phyloP scores from a whole-genome alignment of 2,113 vertebrate genomes.

The Sceloporus tristichus region DNA sequence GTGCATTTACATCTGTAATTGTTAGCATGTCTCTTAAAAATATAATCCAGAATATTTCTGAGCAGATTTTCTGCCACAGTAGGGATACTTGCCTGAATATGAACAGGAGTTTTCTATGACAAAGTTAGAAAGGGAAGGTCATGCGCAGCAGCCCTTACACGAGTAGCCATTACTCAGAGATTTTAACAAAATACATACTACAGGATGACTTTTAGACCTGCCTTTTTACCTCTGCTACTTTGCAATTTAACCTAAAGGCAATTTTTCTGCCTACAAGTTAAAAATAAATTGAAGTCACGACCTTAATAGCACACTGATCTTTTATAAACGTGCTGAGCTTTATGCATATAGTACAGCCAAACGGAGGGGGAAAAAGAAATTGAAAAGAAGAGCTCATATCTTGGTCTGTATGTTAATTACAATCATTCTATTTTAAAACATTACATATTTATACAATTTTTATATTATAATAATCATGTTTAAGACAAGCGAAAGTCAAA shows the following conservation, averaged over 20 bases:
- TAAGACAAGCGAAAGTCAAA: slow-evolving; percentile 31
- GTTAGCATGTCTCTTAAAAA: neutral
- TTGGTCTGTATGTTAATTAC: slow-evolving; percentile 38
- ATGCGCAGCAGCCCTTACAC: neutral
- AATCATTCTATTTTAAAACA: slow-evolving; percentile 34
- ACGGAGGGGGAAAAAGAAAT: neutral
- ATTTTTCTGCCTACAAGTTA: slow-evolving; percentile 48
- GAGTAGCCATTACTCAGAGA: slow-evolving; percentile 16
- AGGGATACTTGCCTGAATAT: neutral
- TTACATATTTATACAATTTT: slow-evolving; percentile 32
- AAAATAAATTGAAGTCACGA: slow-evolving; percentile 48
- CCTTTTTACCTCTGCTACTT: slow-evolving; percentile 32
- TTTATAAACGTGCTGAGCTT: slow-evolving; percentile 7
- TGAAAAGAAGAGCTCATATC: slow-evolving; percentile 32
- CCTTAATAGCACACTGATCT: slow-evolving; percentile 35
- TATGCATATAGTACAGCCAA: slow-evolving; percentile 39
- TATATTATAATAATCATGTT: slow-evolving; percentile 20
- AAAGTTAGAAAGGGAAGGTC: slow-evolving; percentile 17
- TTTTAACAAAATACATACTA: slow-evolving; percentile 3
- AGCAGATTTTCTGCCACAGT: neutral
- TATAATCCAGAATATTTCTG: neutral
- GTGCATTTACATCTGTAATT: neutral
- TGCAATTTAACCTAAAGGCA: slow-evolving; percentile 46
- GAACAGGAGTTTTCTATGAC: neutral
- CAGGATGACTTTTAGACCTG: slow-evolving; percentile 22